phyloP scores from a whole-genome alignment of 2,797 vertebrate genomes.

The Mallotus villosus region DNA sequence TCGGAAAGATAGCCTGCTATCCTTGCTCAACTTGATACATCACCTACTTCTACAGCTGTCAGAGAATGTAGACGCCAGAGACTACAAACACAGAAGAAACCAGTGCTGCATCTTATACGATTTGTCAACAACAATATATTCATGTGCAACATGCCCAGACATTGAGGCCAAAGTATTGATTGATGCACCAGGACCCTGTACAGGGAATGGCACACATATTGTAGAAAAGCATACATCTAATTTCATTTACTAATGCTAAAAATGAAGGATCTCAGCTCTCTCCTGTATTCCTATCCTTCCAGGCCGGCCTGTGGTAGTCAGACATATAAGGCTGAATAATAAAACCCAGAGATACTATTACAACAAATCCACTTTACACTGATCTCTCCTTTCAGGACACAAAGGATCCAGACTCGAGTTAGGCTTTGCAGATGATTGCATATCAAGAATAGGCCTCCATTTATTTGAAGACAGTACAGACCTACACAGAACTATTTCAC shows the following conservation, averaged over 20 bases:
- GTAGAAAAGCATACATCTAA: constrained; percentile 32
- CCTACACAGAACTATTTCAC: too few species aligned
- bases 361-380: background rate
- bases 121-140: background rate
- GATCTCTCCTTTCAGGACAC: background rate
- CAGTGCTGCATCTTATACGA: background rate
- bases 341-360: too few species aligned
- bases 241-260: constrained; percentile 45
- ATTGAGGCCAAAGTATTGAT: too few species aligned
- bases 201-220: constrained; percentile 15
- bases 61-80: background rate
- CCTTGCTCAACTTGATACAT: constrained; percentile 11
- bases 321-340: constrained; percentile 27
- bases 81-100: too few species aligned
- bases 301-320: constrained; percentile 29
- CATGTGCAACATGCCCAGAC: background rate
- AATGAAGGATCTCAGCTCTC: constrained; percentile 46
- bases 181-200: background rate
- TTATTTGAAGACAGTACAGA: background rate
- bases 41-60: constrained; percentile 23
- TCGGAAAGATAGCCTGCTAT: constrained; percentile 12
- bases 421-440: background rate
- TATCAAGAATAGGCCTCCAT: background rate
- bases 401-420: background rate
- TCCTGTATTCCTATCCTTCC: constrained; percentile 36